Evolutionary conservation across 1,140 invertebrate genomes (phyloP), one percentile per base, ranked within the genome.

Genomic region (Harpegnathos saltator): DNA sequence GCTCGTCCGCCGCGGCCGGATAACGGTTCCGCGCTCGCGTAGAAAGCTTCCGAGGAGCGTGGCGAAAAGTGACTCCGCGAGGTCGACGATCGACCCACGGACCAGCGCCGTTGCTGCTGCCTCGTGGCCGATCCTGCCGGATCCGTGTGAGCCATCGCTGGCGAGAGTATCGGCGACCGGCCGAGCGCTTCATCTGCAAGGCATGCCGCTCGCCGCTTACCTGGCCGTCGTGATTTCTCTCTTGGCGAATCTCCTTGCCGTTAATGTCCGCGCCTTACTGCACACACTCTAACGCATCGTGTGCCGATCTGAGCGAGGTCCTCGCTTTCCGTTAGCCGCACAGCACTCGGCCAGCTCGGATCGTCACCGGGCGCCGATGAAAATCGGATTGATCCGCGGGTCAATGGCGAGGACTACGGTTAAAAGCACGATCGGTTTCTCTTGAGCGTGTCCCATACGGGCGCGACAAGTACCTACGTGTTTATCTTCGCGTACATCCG

Each of bases 11-110:
- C 61, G 63, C 81, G 83, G 63, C 61, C 54, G 66, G 89, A 81
- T 91, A 93, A 93, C 92, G 90, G 92, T 88, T 92, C 85, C 71
- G 62, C 71, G 87, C 84, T 91, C 77, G 82, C 85, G 77, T 92
- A 91, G 90, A 90, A 89, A 90, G 89, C 88, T 84, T 91, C 91
- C 87, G 86, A 84, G 83, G 83, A 86, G 69, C 59, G 87, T 58
- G 83, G 83, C 38, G 83, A 78, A 86, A 89, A 88, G 84, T 80
- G 88, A 90, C 80, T 90, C 68, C 54, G 63, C 75, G 86, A 69
- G 77, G 87, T 89, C 72, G 87, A 86, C 71, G 85, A 82, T 86
- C 86, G 85, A 66, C 58, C 61, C 54, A 75, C 61, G 66, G 86
- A 83, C 74, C 58, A 58, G 71, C 80, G 62, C 26, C 75, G 69